Evolutionary conservation across 1,140 invertebrate species (phyloP).

Genomic region (Scylla paramamosain): DNA sequence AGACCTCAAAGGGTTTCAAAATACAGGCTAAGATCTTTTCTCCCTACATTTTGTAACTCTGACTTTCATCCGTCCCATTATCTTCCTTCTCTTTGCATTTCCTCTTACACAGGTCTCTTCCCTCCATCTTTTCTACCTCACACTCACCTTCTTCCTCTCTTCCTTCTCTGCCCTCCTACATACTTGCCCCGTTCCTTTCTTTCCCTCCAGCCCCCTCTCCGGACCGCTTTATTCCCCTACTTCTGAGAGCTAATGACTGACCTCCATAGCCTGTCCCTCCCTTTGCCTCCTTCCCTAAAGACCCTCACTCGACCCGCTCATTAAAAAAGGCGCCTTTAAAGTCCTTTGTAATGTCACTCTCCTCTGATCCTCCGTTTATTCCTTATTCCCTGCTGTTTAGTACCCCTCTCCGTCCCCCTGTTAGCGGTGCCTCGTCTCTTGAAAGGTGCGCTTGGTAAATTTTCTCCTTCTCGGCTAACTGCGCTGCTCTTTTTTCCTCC

Average conservation of each 20-base stretch:
- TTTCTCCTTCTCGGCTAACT: too few relatives aligned
- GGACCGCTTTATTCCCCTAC: not conserved
- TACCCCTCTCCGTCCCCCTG: too few relatives aligned
- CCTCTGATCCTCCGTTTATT: not conserved
- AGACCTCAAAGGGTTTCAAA: too few relatives aligned
- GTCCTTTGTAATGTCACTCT: not conserved
- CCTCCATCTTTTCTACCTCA: not conserved
- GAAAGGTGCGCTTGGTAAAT: too few relatives aligned
- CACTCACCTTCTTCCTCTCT: not conserved
- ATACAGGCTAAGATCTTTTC: too few relatives aligned
- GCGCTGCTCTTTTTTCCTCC: too few relatives aligned
- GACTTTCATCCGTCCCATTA: not conserved
- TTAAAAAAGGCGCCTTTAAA: constrained; percentile 23
- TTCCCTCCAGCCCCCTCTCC: not conserved
- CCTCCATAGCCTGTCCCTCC: not conserved
- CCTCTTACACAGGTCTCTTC: not conserved
- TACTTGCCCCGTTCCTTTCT: not conserved
- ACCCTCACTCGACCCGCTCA: not conserved
- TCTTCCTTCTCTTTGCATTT: not conserved
- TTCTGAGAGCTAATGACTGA: not conserved
- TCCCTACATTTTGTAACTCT: too few relatives aligned
- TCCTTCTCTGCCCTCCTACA: not conserved
- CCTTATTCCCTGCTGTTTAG: too few relatives aligned
- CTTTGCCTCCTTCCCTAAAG: not conserved
- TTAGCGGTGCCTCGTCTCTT: too few relatives aligned